phyloP scores from a whole-genome alignment of 2,113 vertebrate genomes.

The Corythornis madagascariensis region DNA sequence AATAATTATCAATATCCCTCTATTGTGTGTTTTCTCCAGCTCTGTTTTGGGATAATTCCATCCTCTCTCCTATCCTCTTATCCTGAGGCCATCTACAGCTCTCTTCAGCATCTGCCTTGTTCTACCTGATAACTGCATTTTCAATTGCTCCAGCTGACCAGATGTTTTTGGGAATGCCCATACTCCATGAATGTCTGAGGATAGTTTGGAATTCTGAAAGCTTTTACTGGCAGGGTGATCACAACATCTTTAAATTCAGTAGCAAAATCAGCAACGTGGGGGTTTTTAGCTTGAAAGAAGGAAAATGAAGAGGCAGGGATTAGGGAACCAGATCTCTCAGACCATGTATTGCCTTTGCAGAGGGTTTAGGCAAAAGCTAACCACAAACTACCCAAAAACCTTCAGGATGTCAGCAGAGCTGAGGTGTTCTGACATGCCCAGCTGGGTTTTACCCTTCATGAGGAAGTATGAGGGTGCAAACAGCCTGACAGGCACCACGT shows the following conservation, averaged over 20 bases:
- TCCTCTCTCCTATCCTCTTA: not conserved
- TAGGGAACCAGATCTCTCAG: not conserved
- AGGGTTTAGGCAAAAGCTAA: not conserved
- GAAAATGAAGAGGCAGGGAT: not conserved
- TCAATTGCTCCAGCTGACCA: not conserved
- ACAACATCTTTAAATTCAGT: not conserved
- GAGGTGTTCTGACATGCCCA: not conserved
- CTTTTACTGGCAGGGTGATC: not conserved
- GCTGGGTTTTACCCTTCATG: not conserved
- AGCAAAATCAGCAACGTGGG: not conserved
- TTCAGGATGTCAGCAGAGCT: not conserved
- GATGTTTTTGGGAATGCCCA: fast-evolving
- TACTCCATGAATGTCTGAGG: not conserved
- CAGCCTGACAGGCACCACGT: not conserved
- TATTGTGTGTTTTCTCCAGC: not conserved
- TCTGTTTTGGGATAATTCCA: not conserved
- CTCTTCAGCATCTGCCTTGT: not conserved
- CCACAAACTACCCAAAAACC: not conserved
- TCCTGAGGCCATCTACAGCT: not conserved
- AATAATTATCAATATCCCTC: not conserved
- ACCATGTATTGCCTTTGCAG: not conserved
- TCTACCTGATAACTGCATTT: not conserved
- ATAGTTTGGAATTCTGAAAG: not conserved
- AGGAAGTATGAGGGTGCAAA: not conserved
- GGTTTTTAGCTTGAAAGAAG: not conserved